phyloP scores from a whole-genome alignment of 2,113 vertebrate genomes.

The Hippoglossus stenolepis region DNA sequence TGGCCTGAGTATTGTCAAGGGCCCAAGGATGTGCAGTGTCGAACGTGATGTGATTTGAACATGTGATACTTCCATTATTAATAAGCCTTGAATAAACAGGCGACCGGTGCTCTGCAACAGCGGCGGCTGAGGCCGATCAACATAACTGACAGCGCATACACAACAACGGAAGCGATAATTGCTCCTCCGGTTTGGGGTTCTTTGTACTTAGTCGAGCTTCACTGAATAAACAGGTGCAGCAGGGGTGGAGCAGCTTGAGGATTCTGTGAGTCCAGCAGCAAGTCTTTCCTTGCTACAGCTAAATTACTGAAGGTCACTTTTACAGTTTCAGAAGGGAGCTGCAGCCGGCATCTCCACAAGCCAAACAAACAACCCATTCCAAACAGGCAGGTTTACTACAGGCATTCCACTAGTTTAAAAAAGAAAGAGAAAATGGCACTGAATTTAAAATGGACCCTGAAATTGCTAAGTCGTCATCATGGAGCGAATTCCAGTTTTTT shows the following conservation, averaged over 20 bases:
- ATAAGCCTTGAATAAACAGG: no score
- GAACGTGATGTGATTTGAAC: background rate
- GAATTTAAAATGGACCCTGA: background rate
- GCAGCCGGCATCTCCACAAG: background rate
- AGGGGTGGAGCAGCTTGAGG: no score
- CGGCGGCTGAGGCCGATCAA: no score
- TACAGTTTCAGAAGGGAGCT: background rate
- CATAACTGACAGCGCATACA: no score
- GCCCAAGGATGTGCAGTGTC: background rate
- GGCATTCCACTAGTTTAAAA: background rate
- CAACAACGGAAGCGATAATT: no score
- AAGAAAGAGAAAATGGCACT: background rate
- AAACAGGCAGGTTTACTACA: background rate
- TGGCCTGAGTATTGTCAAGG: background rate
- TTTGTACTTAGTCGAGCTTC: no score
- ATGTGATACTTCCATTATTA: background rate
- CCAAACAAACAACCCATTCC: background rate
- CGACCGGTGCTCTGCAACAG: no score
- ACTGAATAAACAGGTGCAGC: no score
- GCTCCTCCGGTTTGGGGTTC: no score
- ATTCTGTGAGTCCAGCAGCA: no score
- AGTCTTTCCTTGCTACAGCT: no score
- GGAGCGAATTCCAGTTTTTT: background rate
- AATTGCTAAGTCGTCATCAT: background rate
- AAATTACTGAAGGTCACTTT: background rate